Evolutionary conservation across 2,113 vertebrate species (phyloP).

Genomic region (Pitta sordida): DNA sequence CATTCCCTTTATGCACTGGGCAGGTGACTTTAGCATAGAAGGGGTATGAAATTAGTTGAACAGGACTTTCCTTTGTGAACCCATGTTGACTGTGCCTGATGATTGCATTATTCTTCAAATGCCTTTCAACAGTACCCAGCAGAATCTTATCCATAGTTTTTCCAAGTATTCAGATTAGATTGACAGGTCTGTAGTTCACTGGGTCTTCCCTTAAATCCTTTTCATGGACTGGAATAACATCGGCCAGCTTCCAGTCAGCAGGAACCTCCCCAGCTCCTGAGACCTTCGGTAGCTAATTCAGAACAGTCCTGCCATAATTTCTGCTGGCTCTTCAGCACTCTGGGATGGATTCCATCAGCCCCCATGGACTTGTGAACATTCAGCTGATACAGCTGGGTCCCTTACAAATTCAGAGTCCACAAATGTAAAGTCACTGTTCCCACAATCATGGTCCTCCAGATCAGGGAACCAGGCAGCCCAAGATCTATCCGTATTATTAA

Average conservation of each 20-base stretch:
- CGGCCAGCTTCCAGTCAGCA: neutral
- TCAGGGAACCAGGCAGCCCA: neutral
- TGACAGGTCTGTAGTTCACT: too few species aligned
- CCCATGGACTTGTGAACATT: too few species aligned
- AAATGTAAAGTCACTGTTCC: neutral
- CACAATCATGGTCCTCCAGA: neutral
- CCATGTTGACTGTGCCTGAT: too few species aligned
- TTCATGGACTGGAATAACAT: neutral
- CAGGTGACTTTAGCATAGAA: too few species aligned
- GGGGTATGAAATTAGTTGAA: too few species aligned
- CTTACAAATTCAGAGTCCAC: neutral
- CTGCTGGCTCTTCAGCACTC: neutral
- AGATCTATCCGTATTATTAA: neutral
- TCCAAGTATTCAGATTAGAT: too few species aligned
- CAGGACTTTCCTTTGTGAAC: too few species aligned
- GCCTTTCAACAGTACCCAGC: too few species aligned
- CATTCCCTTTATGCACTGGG: too few species aligned
- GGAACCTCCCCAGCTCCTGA: neutral
- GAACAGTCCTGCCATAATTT: neutral
- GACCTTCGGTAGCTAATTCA: neutral
- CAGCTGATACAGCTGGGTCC: too few species aligned
- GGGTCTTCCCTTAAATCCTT: neutral
- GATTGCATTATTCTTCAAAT: too few species aligned
- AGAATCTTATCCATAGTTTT: too few species aligned
- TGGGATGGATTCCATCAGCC: neutral